Percentiles rank a stretch among this genome's conserved stretches.
phyloP scores from a whole-genome alignment of 2,113 vertebrate species.

The Rhombomys opimus region DNA sequence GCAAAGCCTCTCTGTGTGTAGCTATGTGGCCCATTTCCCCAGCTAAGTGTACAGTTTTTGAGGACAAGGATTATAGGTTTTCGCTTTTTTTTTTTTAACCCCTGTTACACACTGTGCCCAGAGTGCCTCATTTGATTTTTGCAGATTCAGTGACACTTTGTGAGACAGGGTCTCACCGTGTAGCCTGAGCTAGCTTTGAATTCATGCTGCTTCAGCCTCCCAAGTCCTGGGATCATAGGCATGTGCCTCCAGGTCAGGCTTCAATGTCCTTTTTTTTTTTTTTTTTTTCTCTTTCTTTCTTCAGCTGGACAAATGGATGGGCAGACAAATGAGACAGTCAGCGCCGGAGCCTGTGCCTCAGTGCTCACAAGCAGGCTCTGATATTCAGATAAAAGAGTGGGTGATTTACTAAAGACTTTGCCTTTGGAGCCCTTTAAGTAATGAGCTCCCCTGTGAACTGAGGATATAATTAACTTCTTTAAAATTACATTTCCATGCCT shows the following conservation, averaged over 20 bases:
- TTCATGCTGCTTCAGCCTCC: neutral
- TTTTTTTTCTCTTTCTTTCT: too few species aligned
- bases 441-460: slow-evolving; percentile 65
- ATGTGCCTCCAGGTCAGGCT: neutral
- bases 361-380: neutral
- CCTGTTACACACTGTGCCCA: too few species aligned
- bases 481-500: slow-evolving; percentile 71
- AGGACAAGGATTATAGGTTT: neutral
- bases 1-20: neutral
- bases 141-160: neutral
- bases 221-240: neutral
- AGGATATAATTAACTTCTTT: slow-evolving; percentile 75
- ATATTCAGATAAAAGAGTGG: slow-evolving; percentile 51
- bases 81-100: neutral
- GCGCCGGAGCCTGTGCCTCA: neutral
- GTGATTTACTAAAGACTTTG: slow-evolving; percentile 66
- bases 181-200: neutral
- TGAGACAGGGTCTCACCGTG: neutral
- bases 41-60: neutral
- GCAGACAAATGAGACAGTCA: neutral
- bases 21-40: neutral
- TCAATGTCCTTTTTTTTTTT: neutral
- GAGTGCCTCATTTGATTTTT: neutral
- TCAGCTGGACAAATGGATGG: neutral
- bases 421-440: slow-evolving; percentile 61